These are phyloP conservation scores for Fringilla coelebs DNA, from an alignment of 2,797 vertebrate genomes.

Conservation along the genomic window DNA sequence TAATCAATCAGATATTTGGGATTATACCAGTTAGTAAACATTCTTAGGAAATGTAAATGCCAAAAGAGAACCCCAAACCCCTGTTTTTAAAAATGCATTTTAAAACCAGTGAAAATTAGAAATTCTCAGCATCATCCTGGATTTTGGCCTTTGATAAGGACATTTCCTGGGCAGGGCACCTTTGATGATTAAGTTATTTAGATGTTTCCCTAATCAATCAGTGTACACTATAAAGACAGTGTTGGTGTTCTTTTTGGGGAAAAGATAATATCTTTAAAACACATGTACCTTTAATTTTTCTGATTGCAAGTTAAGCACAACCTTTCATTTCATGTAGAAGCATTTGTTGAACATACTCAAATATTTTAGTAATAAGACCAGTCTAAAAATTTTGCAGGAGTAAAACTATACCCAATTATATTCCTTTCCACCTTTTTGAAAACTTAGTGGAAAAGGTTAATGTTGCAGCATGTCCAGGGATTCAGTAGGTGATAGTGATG, in stretches of 20 bases:
- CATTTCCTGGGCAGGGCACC: background rate
- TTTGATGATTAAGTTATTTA: background rate
- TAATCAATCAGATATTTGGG: background rate
- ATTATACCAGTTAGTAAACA: background rate
- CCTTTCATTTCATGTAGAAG: background rate
- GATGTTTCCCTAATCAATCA: background rate
- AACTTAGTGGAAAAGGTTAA: background rate
- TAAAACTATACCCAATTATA: background rate
- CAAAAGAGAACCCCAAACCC: background rate
- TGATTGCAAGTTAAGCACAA: background rate
- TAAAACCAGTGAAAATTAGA: background rate
- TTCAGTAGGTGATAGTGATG: background rate
- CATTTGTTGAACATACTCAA: background rate
- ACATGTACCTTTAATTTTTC: background rate
- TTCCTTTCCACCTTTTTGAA: background rate
- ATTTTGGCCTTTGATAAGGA: background rate
- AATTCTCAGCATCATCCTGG: background rate
- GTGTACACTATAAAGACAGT: background rate
- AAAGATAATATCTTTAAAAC: background rate
- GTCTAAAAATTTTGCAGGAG: background rate
- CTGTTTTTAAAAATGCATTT: background rate
- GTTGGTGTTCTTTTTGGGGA: background rate
- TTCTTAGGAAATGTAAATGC: background rate
- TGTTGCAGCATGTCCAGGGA: background rate
- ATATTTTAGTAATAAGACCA: background rate